These are phyloP conservation scores for Pseudomyrmex cubaensis DNA, from an alignment of 1,140 invertebrate genomes.

Conservation along the genomic window DNA sequence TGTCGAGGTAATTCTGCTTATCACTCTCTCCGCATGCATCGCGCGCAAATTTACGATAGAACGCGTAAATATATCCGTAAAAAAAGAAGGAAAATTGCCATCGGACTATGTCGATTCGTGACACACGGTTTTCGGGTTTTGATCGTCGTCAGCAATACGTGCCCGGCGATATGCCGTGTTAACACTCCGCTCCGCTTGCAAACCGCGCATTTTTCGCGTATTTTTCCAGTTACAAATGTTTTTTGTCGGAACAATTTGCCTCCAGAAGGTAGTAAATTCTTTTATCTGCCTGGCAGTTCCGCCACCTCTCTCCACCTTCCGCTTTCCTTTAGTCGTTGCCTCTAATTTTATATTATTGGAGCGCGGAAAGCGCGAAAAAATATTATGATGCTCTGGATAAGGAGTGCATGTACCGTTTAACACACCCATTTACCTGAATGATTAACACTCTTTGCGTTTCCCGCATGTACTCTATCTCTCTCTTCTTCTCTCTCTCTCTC, in stretches of 20 bases:
- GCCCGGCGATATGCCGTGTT: constrained; percentile 8
- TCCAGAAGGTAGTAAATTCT: constrained; percentile 53
- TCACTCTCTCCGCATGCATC: constrained; percentile 41
- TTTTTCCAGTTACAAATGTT: constrained; percentile 42
- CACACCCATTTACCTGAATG: constrained; percentile 47
- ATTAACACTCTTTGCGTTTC: constrained; percentile 41
- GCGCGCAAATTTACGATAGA: constrained; percentile 25
- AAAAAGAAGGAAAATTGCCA: background rate
- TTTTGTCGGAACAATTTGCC: constrained; percentile 50
- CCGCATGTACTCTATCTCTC: background rate
- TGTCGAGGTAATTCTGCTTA: constrained; percentile 54
- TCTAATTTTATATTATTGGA: constrained; percentile 58
- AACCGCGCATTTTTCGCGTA: background rate
- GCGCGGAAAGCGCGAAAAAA: constrained; percentile 53
- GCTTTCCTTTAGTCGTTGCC: background rate
- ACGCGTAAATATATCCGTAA: background rate
- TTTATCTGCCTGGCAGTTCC: constrained; percentile 31
- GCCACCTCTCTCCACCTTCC: background rate
- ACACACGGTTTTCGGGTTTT: background rate
- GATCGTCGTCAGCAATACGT: background rate
- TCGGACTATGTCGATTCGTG: background rate
- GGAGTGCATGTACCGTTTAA: constrained; percentile 49
- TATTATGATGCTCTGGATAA: constrained; percentile 50
- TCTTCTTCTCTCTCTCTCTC: background rate
- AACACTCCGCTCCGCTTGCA: background rate